Conservation (phyloP, 2,797 vertebrate species). For the Zalophus californianus region DNA sequence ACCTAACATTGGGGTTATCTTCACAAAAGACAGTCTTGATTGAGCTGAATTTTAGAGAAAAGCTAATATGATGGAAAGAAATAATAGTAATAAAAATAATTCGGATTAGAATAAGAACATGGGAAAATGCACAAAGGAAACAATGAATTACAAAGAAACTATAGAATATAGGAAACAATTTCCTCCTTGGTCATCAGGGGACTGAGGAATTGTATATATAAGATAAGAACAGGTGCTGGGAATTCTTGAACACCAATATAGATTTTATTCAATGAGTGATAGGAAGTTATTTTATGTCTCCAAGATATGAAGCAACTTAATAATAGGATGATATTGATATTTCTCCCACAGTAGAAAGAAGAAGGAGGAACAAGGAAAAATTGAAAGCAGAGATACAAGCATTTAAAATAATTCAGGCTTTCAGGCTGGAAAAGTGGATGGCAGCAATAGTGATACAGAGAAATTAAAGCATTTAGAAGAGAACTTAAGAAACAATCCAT, state of each 20-base stretch:
- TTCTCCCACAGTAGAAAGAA: background rate
- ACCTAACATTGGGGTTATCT: background rate
- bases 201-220: background rate
- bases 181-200: background rate
- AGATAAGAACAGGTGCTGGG: background rate
- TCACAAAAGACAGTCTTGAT: background rate
- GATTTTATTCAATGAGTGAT: background rate
- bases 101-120: background rate
- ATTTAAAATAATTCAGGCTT: background rate
- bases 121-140: background rate
- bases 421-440: background rate
- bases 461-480: background rate
- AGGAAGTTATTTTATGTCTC: background rate
- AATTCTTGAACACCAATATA: background rate
- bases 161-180: background rate
- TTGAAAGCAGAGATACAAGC: background rate
- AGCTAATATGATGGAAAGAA: background rate
- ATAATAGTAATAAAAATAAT: background rate
- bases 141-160: background rate
- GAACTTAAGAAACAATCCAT: background rate
- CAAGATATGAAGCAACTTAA: background rate
- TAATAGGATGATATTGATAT: background rate
- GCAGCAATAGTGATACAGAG: background rate
- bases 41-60: constrained; percentile 33
- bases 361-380: background rate